These are phyloP conservation scores for Oryzias woworae DNA, from an alignment of 2,113 vertebrate species.

Conservation along the genomic window DNA sequence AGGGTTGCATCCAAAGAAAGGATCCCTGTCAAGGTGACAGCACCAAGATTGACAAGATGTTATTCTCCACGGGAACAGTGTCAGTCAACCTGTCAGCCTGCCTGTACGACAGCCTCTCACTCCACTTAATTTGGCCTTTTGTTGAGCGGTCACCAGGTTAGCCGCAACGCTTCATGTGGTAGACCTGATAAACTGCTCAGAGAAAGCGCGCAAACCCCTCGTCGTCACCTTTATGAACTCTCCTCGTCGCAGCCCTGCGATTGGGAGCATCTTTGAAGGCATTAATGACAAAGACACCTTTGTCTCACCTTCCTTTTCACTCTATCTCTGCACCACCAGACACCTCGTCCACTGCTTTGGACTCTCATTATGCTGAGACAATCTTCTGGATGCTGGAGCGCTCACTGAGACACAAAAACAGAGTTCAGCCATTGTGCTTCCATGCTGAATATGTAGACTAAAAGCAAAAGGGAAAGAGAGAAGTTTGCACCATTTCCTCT, in stretches of 20 bases:
- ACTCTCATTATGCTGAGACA: constrained; percentile 44
- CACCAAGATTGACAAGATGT: constrained; percentile 70
- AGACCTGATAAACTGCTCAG: constrained; percentile 72
- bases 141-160: constrained; percentile 69
- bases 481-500: constrained; percentile 69
- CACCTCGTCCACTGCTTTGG: constrained; percentile 13
- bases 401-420: constrained; percentile 48
- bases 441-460: constrained; percentile 37
- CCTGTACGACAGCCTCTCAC: constrained; percentile 62
- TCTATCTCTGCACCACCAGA: constrained; percentile 32
- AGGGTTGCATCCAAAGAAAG: constrained; percentile 71
- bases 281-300: constrained; percentile 66
- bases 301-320: constrained; percentile 46
- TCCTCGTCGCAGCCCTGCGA: constrained; percentile 36
- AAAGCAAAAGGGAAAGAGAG: constrained; percentile 44
- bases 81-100: constrained; percentile 73
- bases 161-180: constrained; percentile 67
- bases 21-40: constrained; percentile 75
- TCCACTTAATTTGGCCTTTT: constrained; percentile 78
- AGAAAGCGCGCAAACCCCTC: constrained; percentile 26
- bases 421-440: constrained; percentile 58
- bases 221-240: constrained; percentile 55
- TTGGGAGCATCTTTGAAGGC: constrained; percentile 57
- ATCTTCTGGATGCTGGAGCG: constrained; percentile 52
- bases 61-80: constrained; percentile 69